Conservation (phyloP, 2,113 vertebrate species). For the Atlantisia rogersi region DNA sequence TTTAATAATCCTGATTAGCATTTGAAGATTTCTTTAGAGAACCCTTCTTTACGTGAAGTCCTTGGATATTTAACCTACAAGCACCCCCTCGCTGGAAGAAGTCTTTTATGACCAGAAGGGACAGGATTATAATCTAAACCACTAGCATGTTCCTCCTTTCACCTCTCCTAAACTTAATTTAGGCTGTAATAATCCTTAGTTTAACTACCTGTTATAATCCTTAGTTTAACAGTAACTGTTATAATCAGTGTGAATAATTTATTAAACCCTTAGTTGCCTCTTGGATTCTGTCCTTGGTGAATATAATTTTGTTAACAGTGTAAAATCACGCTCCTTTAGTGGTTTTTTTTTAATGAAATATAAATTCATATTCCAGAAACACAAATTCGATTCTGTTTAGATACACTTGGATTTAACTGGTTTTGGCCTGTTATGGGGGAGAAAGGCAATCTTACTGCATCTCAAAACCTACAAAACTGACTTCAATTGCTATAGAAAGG, state of each 20-base stretch:
- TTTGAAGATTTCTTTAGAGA: neutral
- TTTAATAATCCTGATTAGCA: neutral
- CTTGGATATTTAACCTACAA: fast-evolving
- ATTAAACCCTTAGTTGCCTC: neutral
- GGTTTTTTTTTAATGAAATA: neutral
- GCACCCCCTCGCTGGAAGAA: too few relatives aligned
- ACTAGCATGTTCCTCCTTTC: neutral
- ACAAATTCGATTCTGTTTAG: neutral
- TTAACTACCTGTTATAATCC: too few relatives aligned
- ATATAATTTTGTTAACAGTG: neutral
- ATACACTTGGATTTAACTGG: neutral
- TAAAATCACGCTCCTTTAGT: neutral
- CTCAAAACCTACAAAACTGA: neutral
- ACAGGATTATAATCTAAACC: neutral
- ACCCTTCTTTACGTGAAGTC: neutral
- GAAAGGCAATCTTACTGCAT: neutral
- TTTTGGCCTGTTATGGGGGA: neutral
- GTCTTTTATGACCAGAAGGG: neutral
- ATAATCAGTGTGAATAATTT: neutral
- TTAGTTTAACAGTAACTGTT: too few relatives aligned
- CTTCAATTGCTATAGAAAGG: neutral
- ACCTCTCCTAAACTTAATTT: too few relatives aligned
- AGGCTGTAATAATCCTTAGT: too few relatives aligned
- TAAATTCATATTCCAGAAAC: neutral
- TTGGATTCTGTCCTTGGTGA: neutral